phyloP scores from a whole-genome alignment of 2,113 vertebrate genomes.

The Myotis brandtii region DNA sequence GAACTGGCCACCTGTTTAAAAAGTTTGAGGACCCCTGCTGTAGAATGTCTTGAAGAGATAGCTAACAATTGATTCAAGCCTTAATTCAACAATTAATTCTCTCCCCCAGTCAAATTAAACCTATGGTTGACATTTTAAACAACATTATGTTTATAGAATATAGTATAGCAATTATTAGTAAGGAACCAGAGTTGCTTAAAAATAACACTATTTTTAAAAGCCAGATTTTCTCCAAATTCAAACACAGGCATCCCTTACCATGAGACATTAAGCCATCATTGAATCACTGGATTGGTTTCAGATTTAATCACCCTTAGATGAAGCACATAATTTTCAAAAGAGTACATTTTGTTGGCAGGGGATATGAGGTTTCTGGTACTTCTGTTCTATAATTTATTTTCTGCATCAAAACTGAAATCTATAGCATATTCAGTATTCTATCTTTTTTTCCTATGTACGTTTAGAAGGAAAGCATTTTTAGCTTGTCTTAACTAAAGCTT shows the following conservation, averaged over 20 bases:
- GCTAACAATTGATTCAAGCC: not conserved
- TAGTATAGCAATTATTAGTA: not conserved
- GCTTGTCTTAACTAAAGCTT: not conserved
- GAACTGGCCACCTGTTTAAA: too few species aligned
- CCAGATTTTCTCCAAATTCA: constrained; percentile 36
- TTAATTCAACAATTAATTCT: not conserved
- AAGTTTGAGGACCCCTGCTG: too few species aligned
- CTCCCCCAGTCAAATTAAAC: not conserved
- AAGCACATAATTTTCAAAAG: constrained; percentile 52
- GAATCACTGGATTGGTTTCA: constrained; percentile 22
- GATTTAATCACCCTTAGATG: constrained; percentile 12
- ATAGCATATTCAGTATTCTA: not conserved
- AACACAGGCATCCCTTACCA: not conserved
- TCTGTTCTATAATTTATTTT: constrained; percentile 42
- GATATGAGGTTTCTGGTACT: not conserved
- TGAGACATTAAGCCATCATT: constrained; percentile 43
- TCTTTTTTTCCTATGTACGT: not conserved
- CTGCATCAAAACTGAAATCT: constrained; percentile 51
- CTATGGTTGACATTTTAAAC: not conserved
- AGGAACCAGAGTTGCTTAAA: constrained; percentile 8
- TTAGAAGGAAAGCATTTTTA: constrained; percentile 23
- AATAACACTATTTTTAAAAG: constrained; percentile 26
- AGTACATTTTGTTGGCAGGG: constrained; percentile 42
- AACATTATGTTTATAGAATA: not conserved
- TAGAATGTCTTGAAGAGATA: not conserved